phyloP scores from a whole-genome alignment of 2,113 vertebrate genomes.

The Octodon degus region DNA sequence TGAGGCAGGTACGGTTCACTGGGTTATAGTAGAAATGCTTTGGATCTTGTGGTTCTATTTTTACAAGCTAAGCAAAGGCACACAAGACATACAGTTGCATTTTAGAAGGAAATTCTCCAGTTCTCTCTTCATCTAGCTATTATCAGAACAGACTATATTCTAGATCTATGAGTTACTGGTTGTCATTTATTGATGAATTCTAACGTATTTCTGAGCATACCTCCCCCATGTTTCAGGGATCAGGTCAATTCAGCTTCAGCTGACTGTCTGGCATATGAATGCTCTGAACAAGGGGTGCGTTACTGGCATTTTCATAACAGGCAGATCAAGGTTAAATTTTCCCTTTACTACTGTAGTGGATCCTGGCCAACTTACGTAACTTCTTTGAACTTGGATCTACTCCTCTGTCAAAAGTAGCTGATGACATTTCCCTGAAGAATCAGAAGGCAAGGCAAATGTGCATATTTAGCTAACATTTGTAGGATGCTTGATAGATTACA shows the following conservation, averaged over 20 bases:
- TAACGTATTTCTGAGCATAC: not conserved
- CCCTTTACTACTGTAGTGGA: not conserved
- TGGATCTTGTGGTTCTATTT: slow-evolving; percentile 37
- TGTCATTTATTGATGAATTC: not conserved
- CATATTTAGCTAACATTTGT: not conserved
- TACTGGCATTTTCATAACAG: not conserved
- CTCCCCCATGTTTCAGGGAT: not conserved
- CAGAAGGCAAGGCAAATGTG: not conserved
- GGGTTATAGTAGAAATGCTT: slow-evolving; percentile 24
- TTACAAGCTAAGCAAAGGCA: not conserved
- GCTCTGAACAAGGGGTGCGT: not conserved
- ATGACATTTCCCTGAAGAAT: slow-evolving; percentile 17
- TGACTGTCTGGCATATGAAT: not conserved
- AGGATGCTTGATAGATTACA: not conserved
- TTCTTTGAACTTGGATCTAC: slow-evolving; percentile 32
- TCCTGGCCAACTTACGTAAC: not conserved
- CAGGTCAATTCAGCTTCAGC: not conserved
- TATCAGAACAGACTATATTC: slow-evolving; percentile 40
- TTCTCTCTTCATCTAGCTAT: slow-evolving; percentile 26
- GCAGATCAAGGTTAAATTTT: not conserved
- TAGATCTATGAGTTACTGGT: not conserved
- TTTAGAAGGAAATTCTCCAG: slow-evolving; percentile 23
- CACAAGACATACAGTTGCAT: not conserved
- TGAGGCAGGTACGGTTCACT: not conserved
- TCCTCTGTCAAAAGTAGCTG: slow-evolving; percentile 41